phyloP scores from a whole-genome alignment of 2,888 invertebrate genomes.

The Ecliptopera silaceata region DNA sequence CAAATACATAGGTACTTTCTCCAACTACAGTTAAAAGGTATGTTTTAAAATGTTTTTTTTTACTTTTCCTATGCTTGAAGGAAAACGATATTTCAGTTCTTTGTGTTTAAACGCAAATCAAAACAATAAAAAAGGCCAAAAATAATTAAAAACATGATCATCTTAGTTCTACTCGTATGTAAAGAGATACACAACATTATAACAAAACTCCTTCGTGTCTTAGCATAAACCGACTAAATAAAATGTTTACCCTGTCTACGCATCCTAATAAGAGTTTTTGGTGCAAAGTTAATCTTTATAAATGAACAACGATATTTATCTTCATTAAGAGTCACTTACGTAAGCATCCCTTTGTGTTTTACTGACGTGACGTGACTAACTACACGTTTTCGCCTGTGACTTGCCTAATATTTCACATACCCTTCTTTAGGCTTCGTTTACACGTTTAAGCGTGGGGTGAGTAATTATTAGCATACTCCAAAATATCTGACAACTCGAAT shows the following conservation, averaged over 20 bases:
- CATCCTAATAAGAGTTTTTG: slow-evolving; percentile 65
- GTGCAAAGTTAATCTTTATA: slow-evolving; percentile 74
- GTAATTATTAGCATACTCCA: background rate
- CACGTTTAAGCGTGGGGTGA: background rate
- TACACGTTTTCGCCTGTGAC: slow-evolving; percentile 75
- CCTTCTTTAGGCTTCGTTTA: slow-evolving; percentile 41
- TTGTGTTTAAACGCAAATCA: too few species aligned
- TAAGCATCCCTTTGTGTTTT: slow-evolving; percentile 78
- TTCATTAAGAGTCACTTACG: slow-evolving; percentile 78
- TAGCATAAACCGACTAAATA: slow-evolving; percentile 6
- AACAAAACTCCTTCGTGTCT: background rate
- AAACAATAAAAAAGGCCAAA: too few species aligned
- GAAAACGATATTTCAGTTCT: too few species aligned
- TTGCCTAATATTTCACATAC: slow-evolving; percentile 79
- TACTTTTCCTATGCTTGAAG: too few species aligned
- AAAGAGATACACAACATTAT: too few species aligned
- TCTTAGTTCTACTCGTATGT: too few species aligned
- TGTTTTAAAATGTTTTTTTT: too few species aligned
- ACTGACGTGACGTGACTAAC: slow-evolving; percentile 74
- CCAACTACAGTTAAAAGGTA: background rate
- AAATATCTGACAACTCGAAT: too few species aligned
- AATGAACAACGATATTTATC: slow-evolving; percentile 79
- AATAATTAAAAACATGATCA: too few species aligned
- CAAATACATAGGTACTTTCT: background rate
- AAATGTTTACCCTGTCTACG: slow-evolving; percentile 41